Evolutionary conservation across 2,797 vertebrate species (phyloP), one percentile per base, ranked within the genome.

Genomic region (Centropyge bicolor): DNA sequence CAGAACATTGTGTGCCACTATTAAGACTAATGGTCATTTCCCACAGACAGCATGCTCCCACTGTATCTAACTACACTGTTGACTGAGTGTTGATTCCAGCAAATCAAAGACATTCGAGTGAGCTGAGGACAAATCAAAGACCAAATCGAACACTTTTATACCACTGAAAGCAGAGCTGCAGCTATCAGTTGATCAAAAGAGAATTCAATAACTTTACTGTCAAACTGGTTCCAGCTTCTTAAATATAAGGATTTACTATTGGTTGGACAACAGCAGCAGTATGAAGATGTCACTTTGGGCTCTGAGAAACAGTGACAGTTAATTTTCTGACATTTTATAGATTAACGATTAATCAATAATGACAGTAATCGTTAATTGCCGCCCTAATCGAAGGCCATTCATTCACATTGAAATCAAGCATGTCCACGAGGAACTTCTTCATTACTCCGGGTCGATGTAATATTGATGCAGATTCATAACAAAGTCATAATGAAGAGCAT

Each of bases 401-500:
- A 76, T 70, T 17, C 22, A 19, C 35, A 20, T 12, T 59, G 5
- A 67, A 78, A 74, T 65, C 16, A 38, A 61, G n/a, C 13, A 48
- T 85, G 71, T 74, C 13, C 14, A 36, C 49, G 41, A 69, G 62
- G 59, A 82, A 54, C 60, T 43, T 83, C 24, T 76, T 86, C 54
- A 86, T 90, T 85, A 70, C 61, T 55, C 70, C 54, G 52, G 71
- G 67, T 78, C 16, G 1, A 62, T 78, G 68, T 45, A 55, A 80
- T 88, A 82, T 85, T 67, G 54, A 88, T 78, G 61, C 31, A 19
- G 43, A 84, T 69, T 89, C 77, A 80, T 65, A 86, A 83, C 71
- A 74, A 76, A 89, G 76, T 82, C 81, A 76, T 80, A 84, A 89
- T 80, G 76, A 90, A 69, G 72, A 70, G 22, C 51, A 63, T n/a